These are phyloP conservation scores for Taenioides sp. DNA, from an alignment of 2,797 vertebrate genomes.

Conservation along the genomic window DNA sequence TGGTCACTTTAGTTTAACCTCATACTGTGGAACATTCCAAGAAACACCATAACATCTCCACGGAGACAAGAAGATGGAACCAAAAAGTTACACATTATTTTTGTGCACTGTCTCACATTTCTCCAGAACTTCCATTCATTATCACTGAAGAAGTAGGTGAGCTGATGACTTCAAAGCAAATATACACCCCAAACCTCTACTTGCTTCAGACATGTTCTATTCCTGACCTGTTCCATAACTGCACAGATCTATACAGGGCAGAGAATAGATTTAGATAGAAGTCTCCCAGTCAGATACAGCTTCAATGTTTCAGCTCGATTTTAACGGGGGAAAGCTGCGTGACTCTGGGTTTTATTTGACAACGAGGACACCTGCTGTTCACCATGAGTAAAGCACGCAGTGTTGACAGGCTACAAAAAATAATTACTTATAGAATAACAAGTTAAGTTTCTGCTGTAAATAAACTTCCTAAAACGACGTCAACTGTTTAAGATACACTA, in stretches of 20 bases:
- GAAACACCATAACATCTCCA: no score
- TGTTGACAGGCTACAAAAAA: neutral
- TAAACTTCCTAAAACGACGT: neutral
- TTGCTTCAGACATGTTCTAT: neutral
- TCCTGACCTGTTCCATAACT: neutral
- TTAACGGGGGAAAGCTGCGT: neutral
- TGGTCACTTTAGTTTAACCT: no score
- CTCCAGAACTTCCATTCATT: neutral
- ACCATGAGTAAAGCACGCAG: neutral
- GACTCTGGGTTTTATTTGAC: neutral
- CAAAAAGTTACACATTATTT: no score
- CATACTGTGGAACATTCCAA: no score
- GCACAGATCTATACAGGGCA: neutral
- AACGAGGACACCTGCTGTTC: slow-evolving; percentile 42
- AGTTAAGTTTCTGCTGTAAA: neutral
- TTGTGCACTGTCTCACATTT: neutral
- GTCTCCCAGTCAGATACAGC: neutral
- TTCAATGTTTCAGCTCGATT: neutral
- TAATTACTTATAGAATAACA: neutral
- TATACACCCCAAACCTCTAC: neutral
- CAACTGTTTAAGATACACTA: no score
- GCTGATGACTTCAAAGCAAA: neutral
- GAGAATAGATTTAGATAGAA: neutral
- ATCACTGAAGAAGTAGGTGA: neutral
- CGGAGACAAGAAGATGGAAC: no score